These are phyloP conservation scores for Parus major DNA, from an alignment of 2,113 vertebrate species.

Conservation along the genomic window DNA sequence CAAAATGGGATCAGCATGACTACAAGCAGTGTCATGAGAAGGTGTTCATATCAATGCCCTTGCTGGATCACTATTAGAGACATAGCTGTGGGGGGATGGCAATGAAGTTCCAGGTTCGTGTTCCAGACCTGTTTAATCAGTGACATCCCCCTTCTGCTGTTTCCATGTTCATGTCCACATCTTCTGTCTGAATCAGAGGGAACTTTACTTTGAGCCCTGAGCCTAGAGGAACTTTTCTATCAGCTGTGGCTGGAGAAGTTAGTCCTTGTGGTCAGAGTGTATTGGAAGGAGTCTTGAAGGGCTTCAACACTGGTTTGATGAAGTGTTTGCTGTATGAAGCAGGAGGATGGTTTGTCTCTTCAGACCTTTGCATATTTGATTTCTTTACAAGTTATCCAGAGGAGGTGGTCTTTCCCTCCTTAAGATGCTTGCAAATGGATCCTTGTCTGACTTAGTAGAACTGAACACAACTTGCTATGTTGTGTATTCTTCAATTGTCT, in stretches of 20 bases:
- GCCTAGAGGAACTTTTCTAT: neutral
- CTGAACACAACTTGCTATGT: neutral
- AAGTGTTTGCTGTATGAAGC: neutral
- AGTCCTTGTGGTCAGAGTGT: neutral
- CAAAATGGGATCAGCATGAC: accelerated
- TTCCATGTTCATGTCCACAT: neutral
- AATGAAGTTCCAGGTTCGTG: neutral
- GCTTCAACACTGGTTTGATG: neutral
- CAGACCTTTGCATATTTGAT: neutral
- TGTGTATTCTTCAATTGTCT: neutral
- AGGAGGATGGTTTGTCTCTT: neutral
- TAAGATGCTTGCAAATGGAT: neutral
- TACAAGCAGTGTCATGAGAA: accelerated
- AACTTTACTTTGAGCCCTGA: neutral
- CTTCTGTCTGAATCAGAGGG: neutral
- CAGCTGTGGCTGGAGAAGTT: neutral
- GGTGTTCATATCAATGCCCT: neutral
- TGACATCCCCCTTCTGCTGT: neutral
- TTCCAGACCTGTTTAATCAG: neutral
- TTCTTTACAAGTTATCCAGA: neutral
- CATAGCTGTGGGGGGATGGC: accelerated
- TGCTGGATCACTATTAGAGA: neutral
- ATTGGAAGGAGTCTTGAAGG: neutral
- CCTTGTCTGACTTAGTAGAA: neutral
- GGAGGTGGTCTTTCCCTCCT: neutral